Conservation (phyloP, 2,113 vertebrate species). For the Origma solitaria region DNA sequence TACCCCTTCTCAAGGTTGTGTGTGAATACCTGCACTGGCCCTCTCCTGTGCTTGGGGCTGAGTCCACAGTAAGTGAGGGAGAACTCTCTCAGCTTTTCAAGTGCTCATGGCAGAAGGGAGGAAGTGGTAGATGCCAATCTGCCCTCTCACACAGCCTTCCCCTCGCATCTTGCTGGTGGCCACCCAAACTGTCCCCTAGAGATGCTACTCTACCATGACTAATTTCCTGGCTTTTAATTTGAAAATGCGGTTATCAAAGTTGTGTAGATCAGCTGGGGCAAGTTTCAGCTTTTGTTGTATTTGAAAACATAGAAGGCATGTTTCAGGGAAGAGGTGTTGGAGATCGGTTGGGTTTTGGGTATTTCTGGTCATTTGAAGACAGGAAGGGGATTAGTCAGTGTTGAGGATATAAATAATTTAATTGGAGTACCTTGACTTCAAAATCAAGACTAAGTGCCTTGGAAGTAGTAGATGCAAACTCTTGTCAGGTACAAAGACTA, state of each 20-base stretch:
- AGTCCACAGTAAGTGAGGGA: neutral
- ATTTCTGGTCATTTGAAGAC: neutral
- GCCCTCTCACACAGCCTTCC: neutral
- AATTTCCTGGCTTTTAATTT: constrained; percentile 36
- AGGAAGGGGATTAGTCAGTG: neutral
- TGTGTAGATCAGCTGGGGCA: neutral
- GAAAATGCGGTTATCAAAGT: neutral
- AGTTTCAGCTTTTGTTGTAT: neutral
- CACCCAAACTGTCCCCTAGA: neutral
- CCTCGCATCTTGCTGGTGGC: neutral
- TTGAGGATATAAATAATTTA: neutral
- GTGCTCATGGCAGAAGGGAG: neutral
- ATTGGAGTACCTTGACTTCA: neutral
- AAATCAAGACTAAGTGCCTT: neutral
- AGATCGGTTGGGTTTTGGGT: neutral
- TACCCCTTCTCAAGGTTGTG: neutral
- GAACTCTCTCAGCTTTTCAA: neutral
- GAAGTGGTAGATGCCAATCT: constrained; percentile 35
- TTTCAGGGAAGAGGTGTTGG: neutral
- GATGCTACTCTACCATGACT: neutral
- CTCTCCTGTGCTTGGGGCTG: neutral
- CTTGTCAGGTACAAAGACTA: neutral
- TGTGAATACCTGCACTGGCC: neutral
- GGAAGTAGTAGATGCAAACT: neutral
- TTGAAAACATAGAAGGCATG: constrained; percentile 26